Percentiles rank a stretch among this genome's conserved stretches.
Conservation (phyloP, 2,113 vertebrate species). For the Mesembrinibis cayennensis region DNA sequence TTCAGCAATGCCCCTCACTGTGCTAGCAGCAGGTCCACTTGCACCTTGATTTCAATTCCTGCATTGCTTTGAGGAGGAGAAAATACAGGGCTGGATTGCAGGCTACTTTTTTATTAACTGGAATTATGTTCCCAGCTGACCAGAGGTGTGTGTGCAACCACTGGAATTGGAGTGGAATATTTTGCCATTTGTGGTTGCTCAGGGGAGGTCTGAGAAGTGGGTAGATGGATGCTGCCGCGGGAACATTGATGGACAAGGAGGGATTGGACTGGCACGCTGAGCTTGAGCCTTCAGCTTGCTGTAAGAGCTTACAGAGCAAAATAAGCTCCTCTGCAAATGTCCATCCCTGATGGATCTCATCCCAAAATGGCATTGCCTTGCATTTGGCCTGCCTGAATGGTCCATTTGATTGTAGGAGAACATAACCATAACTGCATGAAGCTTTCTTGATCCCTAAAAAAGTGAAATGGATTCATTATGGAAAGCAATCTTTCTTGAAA, state of each 20-base stretch:
- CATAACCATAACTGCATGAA: not conserved
- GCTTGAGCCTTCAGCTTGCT: not conserved
- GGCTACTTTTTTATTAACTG: not conserved
- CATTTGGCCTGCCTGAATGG: not conserved
- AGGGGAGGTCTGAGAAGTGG: not conserved
- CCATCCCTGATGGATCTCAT: not conserved
- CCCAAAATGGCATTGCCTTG: not conserved
- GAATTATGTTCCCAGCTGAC: not conserved
- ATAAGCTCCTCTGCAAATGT: not conserved
- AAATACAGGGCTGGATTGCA: not conserved
- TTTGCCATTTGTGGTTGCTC: not conserved
- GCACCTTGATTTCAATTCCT: not conserved
- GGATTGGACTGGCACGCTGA: fast-evolving
- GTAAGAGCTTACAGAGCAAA: not conserved
- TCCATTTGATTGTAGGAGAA: not conserved
- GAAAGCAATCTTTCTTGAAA: constrained; percentile 49
- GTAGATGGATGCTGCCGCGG: not conserved
- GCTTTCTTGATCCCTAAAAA: not conserved
- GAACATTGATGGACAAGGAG: not conserved
- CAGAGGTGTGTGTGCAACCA: not conserved
- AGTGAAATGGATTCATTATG: not conserved
- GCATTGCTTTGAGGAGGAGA: not conserved
- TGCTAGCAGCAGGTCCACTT: not conserved
- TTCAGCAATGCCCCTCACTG: not conserved
- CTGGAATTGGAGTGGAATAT: not conserved